A percentile compares a stretch with the other conserved stretches of the same genome.
These are phyloP conservation scores for Andrena cerasifolii DNA, from an alignment of 1,140 invertebrate genomes.

Conservation along the genomic window DNA sequence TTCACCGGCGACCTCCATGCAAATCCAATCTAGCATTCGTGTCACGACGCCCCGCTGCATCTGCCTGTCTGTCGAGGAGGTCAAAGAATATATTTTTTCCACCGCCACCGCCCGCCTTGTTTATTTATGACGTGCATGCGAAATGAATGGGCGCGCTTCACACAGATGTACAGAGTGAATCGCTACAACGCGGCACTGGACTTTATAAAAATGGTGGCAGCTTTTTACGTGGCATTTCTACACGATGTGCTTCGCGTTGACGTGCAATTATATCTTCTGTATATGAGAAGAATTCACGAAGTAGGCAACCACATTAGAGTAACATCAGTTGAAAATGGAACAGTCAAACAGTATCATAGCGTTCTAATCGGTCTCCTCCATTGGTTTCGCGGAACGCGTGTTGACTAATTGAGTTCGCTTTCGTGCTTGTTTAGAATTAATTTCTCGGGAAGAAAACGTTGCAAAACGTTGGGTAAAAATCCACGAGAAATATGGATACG, in stretches of 20 bases:
- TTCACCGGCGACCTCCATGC: slow-evolving; percentile 26
- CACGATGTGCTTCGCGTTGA: too few relatives aligned
- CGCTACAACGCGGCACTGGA: too few relatives aligned
- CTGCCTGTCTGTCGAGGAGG: neutral
- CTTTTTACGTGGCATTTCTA: too few relatives aligned
- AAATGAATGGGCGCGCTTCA: slow-evolving; percentile 31
- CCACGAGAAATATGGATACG: neutral
- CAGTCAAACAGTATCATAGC: too few relatives aligned
- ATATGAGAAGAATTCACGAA: too few relatives aligned
- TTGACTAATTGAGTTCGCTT: slow-evolving; percentile 1
- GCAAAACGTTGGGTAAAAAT: neutral
- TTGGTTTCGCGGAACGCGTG: too few relatives aligned
- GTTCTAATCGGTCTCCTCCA: neutral
- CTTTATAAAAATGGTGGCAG: too few relatives aligned
- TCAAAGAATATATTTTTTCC: slow-evolving; percentile 1
- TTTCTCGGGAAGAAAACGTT: neutral
- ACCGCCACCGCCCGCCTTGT: neutral
- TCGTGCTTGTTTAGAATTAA: neutral
- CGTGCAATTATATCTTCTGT: too few relatives aligned
- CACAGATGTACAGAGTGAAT: slow-evolving; percentile 10
- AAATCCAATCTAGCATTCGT: slow-evolving; percentile 21
- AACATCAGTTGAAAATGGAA: too few relatives aligned
- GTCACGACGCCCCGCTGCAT: slow-evolving; percentile 20
- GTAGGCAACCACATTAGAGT: too few relatives aligned
- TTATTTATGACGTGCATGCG: slow-evolving; percentile 36